These are phyloP conservation scores for Excalfactoria chinensis DNA, from an alignment of 2,113 vertebrate species.

Conservation along the genomic window DNA sequence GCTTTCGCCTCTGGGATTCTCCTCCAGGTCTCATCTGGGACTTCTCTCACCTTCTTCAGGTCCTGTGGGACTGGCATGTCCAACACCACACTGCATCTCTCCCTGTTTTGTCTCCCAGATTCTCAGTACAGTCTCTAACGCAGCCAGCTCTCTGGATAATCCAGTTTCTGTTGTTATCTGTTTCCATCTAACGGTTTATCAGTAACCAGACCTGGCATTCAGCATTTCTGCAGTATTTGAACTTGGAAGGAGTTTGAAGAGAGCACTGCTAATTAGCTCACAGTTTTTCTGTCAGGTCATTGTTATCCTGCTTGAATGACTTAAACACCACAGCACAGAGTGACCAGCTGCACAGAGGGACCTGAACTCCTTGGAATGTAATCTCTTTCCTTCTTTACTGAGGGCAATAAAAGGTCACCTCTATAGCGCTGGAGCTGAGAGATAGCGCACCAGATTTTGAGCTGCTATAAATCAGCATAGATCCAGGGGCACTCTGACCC, in stretches of 20 bases:
- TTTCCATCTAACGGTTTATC: background rate
- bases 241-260: background rate
- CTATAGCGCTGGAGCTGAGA: background rate
- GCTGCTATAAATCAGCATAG: background rate
- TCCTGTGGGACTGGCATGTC: background rate
- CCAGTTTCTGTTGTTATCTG: background rate
- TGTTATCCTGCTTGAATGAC: background rate
- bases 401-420: background rate
- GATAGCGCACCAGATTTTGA: background rate
- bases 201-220: background rate
- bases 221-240: background rate
- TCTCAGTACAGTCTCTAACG: background rate
- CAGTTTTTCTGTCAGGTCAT: background rate
- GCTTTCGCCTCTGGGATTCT: background rate
- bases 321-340: background rate
- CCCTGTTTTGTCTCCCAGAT: background rate
- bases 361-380: background rate
- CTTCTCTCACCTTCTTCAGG: background rate
- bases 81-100: background rate
- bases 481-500: background rate
- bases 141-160: background rate
- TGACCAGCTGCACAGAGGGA: background rate
- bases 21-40: background rate
- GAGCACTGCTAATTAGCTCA: constrained; percentile 26
- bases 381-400: background rate